These are phyloP conservation scores for Camelus dromedarius DNA, from an alignment of 2,113 vertebrate species.

Conservation along the genomic window DNA sequence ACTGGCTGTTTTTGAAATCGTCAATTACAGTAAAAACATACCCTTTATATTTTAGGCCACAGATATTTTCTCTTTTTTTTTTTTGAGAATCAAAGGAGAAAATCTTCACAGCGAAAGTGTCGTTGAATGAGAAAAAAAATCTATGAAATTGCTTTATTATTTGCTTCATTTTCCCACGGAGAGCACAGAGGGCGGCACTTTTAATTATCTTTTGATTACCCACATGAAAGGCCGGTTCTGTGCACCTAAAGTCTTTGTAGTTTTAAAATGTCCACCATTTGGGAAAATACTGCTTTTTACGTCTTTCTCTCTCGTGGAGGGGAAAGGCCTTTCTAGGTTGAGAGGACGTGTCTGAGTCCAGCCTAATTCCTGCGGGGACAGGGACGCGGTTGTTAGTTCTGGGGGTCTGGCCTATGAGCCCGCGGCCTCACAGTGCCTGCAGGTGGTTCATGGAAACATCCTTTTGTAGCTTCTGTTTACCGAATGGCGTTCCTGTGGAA, in stretches of 20 bases:
- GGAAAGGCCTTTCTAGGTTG: conserved; percentile 28
- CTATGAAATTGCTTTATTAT: conserved; percentile 78
- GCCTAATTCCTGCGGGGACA: not conserved
- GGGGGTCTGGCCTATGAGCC: not conserved
- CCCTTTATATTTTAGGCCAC: conserved; percentile 69
- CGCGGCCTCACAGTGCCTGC: not conserved
- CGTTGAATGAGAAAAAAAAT: conserved; percentile 82
- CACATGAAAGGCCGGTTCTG: conserved; percentile 74
- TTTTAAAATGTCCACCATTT: not conserved
- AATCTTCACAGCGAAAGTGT: conserved; percentile 76
- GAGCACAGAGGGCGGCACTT: conserved; percentile 76
- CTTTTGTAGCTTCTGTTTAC: conserved; percentile 79
- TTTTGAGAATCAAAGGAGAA: conserved; percentile 17
- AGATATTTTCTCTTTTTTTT: not conserved
- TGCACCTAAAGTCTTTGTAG: conserved; percentile 21
- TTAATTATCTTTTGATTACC: conserved; percentile 74
- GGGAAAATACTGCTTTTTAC: not conserved
- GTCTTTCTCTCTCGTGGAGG: not conserved
- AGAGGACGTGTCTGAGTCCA: conserved; percentile 10
- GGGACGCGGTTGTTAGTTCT: not conserved
- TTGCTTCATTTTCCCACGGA: conserved; percentile 81
- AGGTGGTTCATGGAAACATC: conserved; percentile 56
- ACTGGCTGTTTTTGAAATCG: conserved; percentile 75
- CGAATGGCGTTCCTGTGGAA: conserved; percentile 77
- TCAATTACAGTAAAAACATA: conserved; percentile 69